Percentiles rank a stretch among this genome's conserved stretches.
Evolutionary conservation across 2,888 invertebrate genomes (phyloP).

Genomic region (Luffia ferchaultella): DNA sequence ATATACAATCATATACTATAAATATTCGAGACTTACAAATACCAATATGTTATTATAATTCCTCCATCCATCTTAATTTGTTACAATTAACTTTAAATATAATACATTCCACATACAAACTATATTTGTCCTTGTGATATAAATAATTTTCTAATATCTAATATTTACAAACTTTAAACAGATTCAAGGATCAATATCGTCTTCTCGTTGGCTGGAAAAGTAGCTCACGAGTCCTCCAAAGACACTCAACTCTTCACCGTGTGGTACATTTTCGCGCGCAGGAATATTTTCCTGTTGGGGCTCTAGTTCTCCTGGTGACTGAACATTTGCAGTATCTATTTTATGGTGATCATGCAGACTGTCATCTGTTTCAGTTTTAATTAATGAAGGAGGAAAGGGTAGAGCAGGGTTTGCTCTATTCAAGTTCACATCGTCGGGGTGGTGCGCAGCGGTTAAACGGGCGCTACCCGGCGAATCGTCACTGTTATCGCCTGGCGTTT

Average conservation of each 20-base stretch:
- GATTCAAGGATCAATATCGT: constrained; percentile 75
- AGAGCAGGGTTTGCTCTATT: constrained; percentile 11
- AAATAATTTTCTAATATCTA: constrained; percentile 1
- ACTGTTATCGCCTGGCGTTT: constrained; percentile 10
- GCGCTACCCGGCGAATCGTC: not conserved
- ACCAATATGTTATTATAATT: not conserved
- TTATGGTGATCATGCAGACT: constrained; percentile 11
- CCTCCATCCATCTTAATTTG: not conserved
- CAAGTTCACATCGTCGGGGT: not conserved
- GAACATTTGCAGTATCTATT: not conserved
- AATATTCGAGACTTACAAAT: not conserved
- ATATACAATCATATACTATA: not conserved
- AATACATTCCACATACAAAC: not conserved
- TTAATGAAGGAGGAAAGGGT: constrained; percentile 18
- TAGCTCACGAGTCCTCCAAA: constrained; percentile 92
- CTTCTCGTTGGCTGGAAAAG: constrained; percentile 89
- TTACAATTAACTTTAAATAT: not conserved
- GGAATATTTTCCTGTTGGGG: not conserved
- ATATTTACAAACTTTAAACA: constrained; percentile 4
- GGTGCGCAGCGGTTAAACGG: not conserved
- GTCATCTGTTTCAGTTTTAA: constrained; percentile 28
- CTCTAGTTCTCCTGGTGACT: not conserved
- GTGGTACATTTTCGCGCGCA: constrained; percentile 21
- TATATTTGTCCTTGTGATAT: not conserved
- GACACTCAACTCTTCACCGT: constrained; percentile 74